These are phyloP conservation scores for Morone chrysops DNA, from an alignment of 2,113 vertebrate genomes.

Conservation along the genomic window DNA sequence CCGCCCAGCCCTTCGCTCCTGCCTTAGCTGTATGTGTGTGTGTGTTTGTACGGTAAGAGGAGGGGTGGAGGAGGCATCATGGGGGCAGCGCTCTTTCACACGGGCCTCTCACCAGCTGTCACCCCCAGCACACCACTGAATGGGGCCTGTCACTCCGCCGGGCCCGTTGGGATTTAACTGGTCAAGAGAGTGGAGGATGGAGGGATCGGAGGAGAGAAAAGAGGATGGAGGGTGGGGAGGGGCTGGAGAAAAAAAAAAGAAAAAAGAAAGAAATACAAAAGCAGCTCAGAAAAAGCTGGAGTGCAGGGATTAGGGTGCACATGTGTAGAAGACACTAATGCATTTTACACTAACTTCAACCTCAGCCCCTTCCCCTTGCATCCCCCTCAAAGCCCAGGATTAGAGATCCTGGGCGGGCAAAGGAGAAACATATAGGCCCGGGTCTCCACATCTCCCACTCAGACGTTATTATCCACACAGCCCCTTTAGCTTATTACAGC, in stretches of 20 bases:
- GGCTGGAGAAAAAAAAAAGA: slow-evolving; percentile 23
- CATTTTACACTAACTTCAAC: slow-evolving; percentile 91
- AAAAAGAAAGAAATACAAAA: slow-evolving; percentile 69
- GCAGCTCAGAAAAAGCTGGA: slow-evolving; percentile 73
- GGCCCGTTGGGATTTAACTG: slow-evolving; percentile 92
- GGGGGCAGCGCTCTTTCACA: slow-evolving; percentile 88
- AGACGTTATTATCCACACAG: slow-evolving; percentile 65
- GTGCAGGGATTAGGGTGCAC: slow-evolving; percentile 91
- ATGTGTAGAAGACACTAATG: slow-evolving; percentile 94
- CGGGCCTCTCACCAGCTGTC: slow-evolving; percentile 95
- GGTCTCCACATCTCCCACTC: slow-evolving; percentile 54
- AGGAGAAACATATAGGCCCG: slow-evolving; percentile 59
- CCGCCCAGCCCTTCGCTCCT: slow-evolving; percentile 34
- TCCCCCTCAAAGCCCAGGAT: slow-evolving; percentile 87
- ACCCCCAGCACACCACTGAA: slow-evolving; percentile 93
- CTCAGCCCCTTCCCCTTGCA: slow-evolving; percentile 51
- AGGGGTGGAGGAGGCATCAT: slow-evolving; percentile 55
- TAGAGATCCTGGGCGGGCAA: slow-evolving; percentile 78
- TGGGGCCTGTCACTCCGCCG: slow-evolving; percentile 94
- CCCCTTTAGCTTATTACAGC: slow-evolving; percentile 84
- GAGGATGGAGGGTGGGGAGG: slow-evolving; percentile 77
- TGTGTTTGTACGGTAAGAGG: slow-evolving; percentile 1
- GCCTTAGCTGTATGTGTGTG: slow-evolving; percentile 11
- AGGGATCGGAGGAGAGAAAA: slow-evolving; percentile 47
- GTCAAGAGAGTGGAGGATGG: slow-evolving; percentile 70